phyloP scores from a whole-genome alignment of 2,113 vertebrate genomes.

The Vicugna pacos region DNA sequence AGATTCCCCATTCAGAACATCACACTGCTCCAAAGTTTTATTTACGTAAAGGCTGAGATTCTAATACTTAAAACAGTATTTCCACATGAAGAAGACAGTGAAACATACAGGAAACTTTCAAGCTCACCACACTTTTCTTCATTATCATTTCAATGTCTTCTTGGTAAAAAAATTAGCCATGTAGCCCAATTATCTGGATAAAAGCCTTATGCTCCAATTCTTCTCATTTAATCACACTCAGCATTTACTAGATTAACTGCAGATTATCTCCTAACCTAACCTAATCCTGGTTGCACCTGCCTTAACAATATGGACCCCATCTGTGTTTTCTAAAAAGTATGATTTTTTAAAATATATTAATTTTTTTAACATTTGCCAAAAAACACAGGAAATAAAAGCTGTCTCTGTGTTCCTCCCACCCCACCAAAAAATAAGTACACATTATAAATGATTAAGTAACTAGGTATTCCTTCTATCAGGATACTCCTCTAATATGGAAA shows the following conservation, averaged over 20 bases:
- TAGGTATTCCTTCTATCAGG: background rate
- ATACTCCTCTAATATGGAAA: background rate
- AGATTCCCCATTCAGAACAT: conserved; percentile 45
- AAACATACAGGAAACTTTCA: background rate
- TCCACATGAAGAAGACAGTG: background rate
- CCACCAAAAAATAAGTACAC: background rate
- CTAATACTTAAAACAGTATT: background rate
- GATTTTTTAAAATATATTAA: background rate
- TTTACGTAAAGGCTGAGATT: background rate
- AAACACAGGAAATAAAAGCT: background rate
- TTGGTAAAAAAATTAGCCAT: background rate
- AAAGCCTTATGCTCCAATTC: background rate
- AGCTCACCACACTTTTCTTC: background rate
- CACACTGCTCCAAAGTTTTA: background rate
- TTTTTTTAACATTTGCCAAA: background rate
- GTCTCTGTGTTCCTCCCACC: background rate
- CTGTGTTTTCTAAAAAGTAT: background rate
- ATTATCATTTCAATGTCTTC: background rate
- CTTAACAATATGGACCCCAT: background rate
- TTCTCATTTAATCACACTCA: background rate
- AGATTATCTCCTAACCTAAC: background rate
- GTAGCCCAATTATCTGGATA: background rate
- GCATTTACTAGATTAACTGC: background rate
- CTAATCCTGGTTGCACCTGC: background rate
- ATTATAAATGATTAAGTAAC: background rate